Base-by-base conservation (phyloP, 2,113 vertebrate species). In the Nannospalax galili region DNA sequence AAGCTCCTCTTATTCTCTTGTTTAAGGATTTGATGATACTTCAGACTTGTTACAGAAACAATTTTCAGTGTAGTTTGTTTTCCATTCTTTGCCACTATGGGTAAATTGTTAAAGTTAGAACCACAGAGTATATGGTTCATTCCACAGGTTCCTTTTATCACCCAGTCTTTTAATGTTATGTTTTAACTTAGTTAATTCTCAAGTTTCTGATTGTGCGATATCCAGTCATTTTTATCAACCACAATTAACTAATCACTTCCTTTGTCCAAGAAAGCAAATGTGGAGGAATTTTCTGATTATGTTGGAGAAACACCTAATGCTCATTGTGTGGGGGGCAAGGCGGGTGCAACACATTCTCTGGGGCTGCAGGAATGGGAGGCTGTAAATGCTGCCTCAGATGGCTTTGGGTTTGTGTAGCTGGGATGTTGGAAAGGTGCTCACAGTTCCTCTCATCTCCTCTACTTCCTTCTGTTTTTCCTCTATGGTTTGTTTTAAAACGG, bases 401-500 rank as follows among this genome's bases (percentile, higher is more conserved):
- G 32, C 56, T 65, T 42, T 52, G 86, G 69, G 6, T 69, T 81
- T 30, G 42, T n/a, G n/a, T 37, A n/a, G 7, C 30, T 2, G 74
- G 4, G 45, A 56, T 42, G 19, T 11, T 67, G 40, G n/a, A 40
- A 65, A 74, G 89, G 37, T 42, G 10, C 88, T 92, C 69, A 7
- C 15, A 16, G 70, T n/a, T n/a, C 26, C 77, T 58, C 17, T 37
- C 26, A 45, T n/a, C n/a, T 73, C 72, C 91, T 5, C 14, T 15
- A 17, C 24, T 84, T 84, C n/a, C n/a, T 42, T n/a, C 65, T 26
- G 22, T 20, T 15, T 90, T 74, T 7, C 6, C 6, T 26, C 22
- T 74, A 0, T 14, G 40, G 42, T 80, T 95, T 94, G 62, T 89
- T 95, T 96, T 74, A 52, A 80, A 70, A 60, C 28, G 60, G 80